Base-by-base conservation (phyloP, 2,797 vertebrate genomes). In the Notolepis coatsorum region DNA sequence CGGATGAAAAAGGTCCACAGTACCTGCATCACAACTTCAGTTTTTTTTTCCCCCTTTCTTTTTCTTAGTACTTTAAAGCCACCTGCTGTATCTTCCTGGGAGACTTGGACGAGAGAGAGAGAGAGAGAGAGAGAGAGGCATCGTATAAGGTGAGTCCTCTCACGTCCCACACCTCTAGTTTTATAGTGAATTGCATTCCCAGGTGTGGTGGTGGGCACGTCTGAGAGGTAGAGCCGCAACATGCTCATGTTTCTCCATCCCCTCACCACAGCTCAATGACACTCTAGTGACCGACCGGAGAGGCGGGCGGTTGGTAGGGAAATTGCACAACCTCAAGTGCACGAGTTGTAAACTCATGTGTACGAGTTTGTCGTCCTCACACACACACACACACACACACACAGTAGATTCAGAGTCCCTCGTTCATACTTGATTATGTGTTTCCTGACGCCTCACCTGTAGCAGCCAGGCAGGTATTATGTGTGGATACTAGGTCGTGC, bases 391-490 rank as follows among this genome's bases (percentile, higher is more conserved):
- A n/a, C n/a, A n/a, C n/a, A n/a, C n/a, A n/a, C n/a, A n/a, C 38
- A 35, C 49, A n/a, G 37, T 46, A 58, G 21, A 35, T 35, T 38
- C 20, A 23, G 18, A 53, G 31, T 3, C 38, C 17, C 49, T 53
- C 68, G 70, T 72, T 73, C 72, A 13, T 15, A 66, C 64, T 65
- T 58, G 24, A 31, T 57, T 62, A 65, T 57, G 66, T 79, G 51
- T 79, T 56, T 65, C 52, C 47, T 58, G 67, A 77, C 65, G 60
- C 67, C 84, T 88, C 85, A 91, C 88, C 89, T 90, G 88, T 86
- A 81, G 73, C 59, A 79, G 79, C 78, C 55, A 85, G 81, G 80
- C 66, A 83, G 81, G 71, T 82, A 82, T 79, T 78, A 30, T 76
- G 73, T 60, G 25, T 58, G 69, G 69, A 68, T 65, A 72, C 56